These are phyloP conservation scores for Subacronicta megacephala DNA, from an alignment of 2,888 invertebrate species.

Conservation along the genomic window DNA sequence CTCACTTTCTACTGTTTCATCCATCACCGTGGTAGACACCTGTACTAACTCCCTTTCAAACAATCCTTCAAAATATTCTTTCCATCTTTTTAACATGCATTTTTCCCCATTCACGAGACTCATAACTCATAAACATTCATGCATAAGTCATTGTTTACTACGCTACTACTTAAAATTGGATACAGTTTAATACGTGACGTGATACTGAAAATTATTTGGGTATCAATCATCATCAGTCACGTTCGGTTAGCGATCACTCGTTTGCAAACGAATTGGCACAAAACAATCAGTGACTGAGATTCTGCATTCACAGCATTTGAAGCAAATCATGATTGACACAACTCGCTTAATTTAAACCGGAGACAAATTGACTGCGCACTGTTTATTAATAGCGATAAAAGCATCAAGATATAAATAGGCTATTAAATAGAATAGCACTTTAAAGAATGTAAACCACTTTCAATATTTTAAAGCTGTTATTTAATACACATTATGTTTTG, in stretches of 20 bases:
- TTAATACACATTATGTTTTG: constrained; percentile 45
- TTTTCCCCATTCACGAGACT: too few relatives aligned
- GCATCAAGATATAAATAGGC: constrained; percentile 16
- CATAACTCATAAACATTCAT: too few relatives aligned
- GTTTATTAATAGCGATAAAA: constrained; percentile 12
- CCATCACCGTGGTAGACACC: too few relatives aligned
- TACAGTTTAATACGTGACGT: constrained; percentile 31
- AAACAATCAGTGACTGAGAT: constrained; percentile 37
- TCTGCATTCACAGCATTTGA: constrained; percentile 5
- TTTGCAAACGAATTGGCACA: constrained; percentile 50
- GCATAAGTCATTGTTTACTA: too few relatives aligned
- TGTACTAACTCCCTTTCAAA: too few relatives aligned
- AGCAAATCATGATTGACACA: constrained; percentile 38
- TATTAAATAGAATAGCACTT: constrained; percentile 25
- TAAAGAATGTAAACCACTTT: constrained; percentile 25
- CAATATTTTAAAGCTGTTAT: constrained; percentile 29
- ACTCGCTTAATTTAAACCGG: constrained; percentile 28
- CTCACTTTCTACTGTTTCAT: too few relatives aligned
- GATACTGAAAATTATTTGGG: constrained; percentile 28
- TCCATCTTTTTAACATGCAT: too few relatives aligned
- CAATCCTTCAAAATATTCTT: too few relatives aligned
- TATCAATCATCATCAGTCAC: constrained; percentile 36
- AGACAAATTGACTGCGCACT: constrained; percentile 23
- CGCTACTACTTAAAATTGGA: constrained; percentile 53
- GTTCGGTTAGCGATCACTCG: constrained; percentile 31